A percentile compares a stretch with the other conserved stretches of the same genome.
Evolutionary conservation across 2,797 vertebrate species (phyloP).

Genomic region (Hyperoplus immaculatus): DNA sequence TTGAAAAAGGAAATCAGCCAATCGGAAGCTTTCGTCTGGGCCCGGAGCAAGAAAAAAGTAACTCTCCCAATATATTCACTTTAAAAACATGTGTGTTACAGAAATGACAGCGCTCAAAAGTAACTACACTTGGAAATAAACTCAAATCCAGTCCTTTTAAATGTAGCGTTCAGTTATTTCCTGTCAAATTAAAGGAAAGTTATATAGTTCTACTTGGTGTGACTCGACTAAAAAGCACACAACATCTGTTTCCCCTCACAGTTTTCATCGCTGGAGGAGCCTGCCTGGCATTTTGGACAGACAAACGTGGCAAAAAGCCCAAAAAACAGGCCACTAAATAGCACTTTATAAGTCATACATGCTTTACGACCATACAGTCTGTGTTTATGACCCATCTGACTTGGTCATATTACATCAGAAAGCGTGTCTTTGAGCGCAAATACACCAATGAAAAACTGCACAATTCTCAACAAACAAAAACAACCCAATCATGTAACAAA

Average conservation of each 20-base stretch:
- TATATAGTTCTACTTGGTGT: constrained; percentile 7
- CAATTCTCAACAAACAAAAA: background rate
- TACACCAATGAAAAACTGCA: rapidly evolving
- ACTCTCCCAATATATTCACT: constrained; percentile 56
- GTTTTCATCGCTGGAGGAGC: constrained; percentile 45
- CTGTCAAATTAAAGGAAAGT: background rate
- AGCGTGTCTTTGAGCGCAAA: no score
- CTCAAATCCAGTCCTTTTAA: background rate
- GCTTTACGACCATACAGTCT: background rate
- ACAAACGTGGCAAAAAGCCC: constrained; percentile 68
- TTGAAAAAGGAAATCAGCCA: constrained; percentile 87
- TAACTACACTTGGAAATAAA: constrained; percentile 2
- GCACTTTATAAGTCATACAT: background rate
- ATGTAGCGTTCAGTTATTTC: background rate
- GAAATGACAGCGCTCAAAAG: constrained; percentile 51
- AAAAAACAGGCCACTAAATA: constrained; percentile 25
- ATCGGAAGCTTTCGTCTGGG: constrained; percentile 75
- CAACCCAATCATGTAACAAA: no score
- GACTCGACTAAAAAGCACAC: constrained; percentile 11
- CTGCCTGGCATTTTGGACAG: constrained; percentile 34
- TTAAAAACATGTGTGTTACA: constrained; percentile 63
- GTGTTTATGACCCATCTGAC: background rate
- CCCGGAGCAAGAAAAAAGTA: constrained; percentile 75
- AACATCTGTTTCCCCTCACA: constrained; percentile 76
- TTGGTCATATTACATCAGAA: background rate